Evolutionary conservation across 1,140 invertebrate genomes (phyloP).

Genomic region (Gerris buenoi): DNA sequence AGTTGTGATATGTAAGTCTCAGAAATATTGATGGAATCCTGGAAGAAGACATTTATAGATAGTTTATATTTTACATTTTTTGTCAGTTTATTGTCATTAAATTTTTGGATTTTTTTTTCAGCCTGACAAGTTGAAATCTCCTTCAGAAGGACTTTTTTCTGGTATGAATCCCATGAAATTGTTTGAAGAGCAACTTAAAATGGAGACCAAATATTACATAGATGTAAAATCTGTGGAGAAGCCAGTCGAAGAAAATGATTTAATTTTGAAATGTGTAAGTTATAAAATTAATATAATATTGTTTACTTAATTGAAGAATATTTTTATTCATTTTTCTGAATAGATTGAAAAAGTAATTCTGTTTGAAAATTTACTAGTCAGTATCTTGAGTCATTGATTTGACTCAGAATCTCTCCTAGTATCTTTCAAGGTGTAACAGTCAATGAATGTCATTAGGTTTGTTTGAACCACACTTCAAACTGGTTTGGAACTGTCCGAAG

Average conservation of each 20-base stretch:
- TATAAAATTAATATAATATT: slow-evolving; percentile 6
- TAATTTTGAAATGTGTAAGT: slow-evolving; percentile 22
- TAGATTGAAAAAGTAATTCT: background rate
- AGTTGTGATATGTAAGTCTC: slow-evolving; percentile 8
- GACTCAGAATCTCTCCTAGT: too few species aligned
- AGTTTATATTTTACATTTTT: too few species aligned
- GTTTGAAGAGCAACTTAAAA: slow-evolving; percentile 43
- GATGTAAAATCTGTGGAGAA: slow-evolving; percentile 48
- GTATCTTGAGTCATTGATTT: background rate
- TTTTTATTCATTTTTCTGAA: background rate
- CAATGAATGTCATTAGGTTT: too few species aligned
- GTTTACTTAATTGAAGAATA: background rate
- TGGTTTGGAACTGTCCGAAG: too few species aligned
- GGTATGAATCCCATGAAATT: slow-evolving; percentile 37
- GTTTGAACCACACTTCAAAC: too few species aligned
- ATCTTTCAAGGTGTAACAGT: too few species aligned
- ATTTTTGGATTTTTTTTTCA: slow-evolving; percentile 15
- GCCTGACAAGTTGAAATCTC: slow-evolving; percentile 30
- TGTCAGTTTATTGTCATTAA: too few species aligned
- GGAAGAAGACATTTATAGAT: background rate
- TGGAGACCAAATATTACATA: slow-evolving; percentile 46
- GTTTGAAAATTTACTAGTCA: background rate
- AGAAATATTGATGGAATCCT: too few species aligned
- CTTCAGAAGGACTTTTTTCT: slow-evolving; percentile 35
- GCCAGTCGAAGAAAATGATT: slow-evolving; percentile 29